Evolutionary conservation across 2,888 invertebrate genomes (phyloP).

Genomic region (Blastobasis lacticolella): DNA sequence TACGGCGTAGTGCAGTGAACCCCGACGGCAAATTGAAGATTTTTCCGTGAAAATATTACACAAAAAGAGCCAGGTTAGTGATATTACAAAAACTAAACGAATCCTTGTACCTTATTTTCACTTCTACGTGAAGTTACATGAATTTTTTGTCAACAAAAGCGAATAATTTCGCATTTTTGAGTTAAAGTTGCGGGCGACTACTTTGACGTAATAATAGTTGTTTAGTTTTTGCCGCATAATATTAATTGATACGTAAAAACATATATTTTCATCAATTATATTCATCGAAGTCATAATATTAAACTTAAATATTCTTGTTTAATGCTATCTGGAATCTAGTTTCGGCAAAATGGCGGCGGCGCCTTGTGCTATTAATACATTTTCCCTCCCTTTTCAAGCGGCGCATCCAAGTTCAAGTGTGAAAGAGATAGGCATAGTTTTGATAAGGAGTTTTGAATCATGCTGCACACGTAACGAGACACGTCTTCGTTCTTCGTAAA

Average conservation of each 20-base stretch:
- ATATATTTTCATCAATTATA: too few relatives aligned
- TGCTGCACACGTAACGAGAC: conserved; percentile 70
- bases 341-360: conserved; percentile 69
- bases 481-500: conserved; percentile 69
- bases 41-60: conserved; percentile 55
- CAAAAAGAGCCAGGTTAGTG: conserved; percentile 51
- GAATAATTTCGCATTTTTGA: too few relatives aligned
- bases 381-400: conserved; percentile 39
- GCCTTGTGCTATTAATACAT: conserved; percentile 61
- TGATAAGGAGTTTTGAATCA: conserved; percentile 48
- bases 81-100: not conserved
- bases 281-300: too few relatives aligned
- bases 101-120: too few relatives aligned
- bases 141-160: too few relatives aligned
- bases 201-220: too few relatives aligned
- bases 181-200: too few relatives aligned
- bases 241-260: too few relatives aligned
- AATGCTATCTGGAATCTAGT: conserved; percentile 26
- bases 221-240: too few relatives aligned
- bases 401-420: conserved; percentile 13
- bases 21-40: conserved; percentile 67
- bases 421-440: conserved; percentile 47
- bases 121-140: too few relatives aligned
- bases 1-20: conserved; percentile 69
- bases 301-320: too few relatives aligned